These are phyloP conservation scores for Colletes collaris DNA, from an alignment of 2,888 invertebrate genomes.

Conservation along the genomic window DNA sequence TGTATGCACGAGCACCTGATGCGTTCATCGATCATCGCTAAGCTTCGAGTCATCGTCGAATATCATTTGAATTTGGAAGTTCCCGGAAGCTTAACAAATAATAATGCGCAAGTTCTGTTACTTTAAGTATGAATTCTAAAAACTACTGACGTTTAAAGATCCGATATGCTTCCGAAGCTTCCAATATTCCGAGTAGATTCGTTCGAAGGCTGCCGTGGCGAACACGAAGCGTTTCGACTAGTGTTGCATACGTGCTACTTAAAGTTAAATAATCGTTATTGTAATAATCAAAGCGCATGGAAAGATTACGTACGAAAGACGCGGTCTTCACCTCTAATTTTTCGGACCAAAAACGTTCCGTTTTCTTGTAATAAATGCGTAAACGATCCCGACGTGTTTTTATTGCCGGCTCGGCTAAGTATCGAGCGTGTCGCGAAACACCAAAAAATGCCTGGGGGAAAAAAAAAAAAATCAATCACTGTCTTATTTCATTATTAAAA, in stretches of 20 bases:
- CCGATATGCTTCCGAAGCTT: constrained; percentile 1
- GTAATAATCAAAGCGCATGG: constrained; percentile 24
- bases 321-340: constrained; percentile 33
- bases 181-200: neutral
- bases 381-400: constrained; percentile 22
- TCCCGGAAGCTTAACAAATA: no score
- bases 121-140: no score
- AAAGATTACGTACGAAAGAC: constrained; percentile 3
- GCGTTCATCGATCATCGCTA: constrained; percentile 29
- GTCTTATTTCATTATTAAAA: neutral
- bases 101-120: no score
- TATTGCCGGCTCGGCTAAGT: neutral
- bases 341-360: constrained; percentile 55
- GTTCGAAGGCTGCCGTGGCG: neutral
- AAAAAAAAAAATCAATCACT: neutral
- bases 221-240: neutral
- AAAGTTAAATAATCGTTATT: constrained; percentile 10
- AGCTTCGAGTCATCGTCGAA: constrained; percentile 13
- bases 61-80: constrained; percentile 5
- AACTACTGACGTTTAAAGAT: no score
- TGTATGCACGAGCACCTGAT: constrained; percentile 14
- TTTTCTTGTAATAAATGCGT: constrained; percentile 59
- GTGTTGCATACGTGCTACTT: constrained; percentile 13
- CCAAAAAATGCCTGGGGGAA: no score
- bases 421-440: no score